phyloP scores from a whole-genome alignment of 2,797 vertebrate species.

The Luscinia megarhynchos region DNA sequence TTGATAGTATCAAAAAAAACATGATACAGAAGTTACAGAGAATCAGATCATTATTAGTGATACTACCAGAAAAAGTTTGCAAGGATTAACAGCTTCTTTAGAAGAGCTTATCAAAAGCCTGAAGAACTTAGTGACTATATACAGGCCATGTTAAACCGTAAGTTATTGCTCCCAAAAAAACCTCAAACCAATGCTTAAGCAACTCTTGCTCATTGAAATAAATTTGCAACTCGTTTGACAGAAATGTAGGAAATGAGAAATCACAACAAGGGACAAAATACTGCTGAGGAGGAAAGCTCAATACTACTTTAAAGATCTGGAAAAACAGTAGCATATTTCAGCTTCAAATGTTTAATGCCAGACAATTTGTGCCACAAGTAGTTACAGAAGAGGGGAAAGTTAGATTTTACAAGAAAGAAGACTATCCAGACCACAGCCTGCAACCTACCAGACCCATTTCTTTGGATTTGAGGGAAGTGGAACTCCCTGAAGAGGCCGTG shows the following conservation, averaged over 20 bases:
- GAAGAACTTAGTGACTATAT: not conserved
- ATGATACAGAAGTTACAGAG: not conserved
- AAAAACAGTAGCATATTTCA: not conserved
- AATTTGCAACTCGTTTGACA: not conserved
- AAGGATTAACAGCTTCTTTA: not conserved
- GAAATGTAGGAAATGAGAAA: not conserved
- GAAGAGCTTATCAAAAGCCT: not conserved
- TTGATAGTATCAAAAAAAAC: not conserved
- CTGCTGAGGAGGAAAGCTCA: not conserved
- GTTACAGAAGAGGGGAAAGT: not conserved
- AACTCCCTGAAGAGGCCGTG: conserved; percentile 86
- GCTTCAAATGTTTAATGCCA: not conserved
- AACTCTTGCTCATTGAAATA: not conserved
- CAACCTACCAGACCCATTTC: conserved; percentile 89
- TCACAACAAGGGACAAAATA: not conserved
- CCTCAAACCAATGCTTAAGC: not conserved
- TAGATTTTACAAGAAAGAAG: not conserved
- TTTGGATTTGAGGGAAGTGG: conserved; percentile 95
- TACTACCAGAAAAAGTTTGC: not conserved
- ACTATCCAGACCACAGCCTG: not conserved
- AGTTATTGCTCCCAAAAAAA: not conserved
- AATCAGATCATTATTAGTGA: not conserved
- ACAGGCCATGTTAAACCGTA: not conserved
- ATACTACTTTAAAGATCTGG: not conserved
- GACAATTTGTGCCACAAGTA: not conserved